Evolutionary conservation across 1,140 invertebrate genomes (phyloP).

Genomic region (Carposina sasakii): DNA sequence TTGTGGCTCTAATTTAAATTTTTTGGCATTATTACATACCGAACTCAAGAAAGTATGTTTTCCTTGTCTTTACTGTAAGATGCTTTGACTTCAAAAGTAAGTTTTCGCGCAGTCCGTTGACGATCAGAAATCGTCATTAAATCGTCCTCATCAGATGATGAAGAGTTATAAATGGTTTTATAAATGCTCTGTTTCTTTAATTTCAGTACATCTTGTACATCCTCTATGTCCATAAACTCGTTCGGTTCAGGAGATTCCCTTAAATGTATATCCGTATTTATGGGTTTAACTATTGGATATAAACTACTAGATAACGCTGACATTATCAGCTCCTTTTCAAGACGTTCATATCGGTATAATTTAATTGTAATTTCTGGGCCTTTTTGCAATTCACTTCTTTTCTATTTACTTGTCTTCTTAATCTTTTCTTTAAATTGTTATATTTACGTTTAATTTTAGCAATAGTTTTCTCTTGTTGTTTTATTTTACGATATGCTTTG

Average conservation of each 20-base stretch:
- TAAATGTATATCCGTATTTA: too few species aligned
- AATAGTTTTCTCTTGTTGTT: too few species aligned
- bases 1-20: conserved; percentile 11
- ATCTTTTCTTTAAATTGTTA: too few species aligned
- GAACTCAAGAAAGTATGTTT: conserved; percentile 20
- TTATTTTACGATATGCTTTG: too few species aligned
- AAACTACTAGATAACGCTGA: conserved; percentile 12
- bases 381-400: too few species aligned
- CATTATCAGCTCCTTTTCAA: conserved; percentile 27
- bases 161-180: conserved; percentile 23
- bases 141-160: conserved; percentile 28
- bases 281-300: conserved; percentile 15
- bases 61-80: conserved; percentile 31
- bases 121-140: conserved; percentile 24
- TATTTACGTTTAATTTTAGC: too few species aligned
- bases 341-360: conserved; percentile 27
- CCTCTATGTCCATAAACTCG: too few species aligned
- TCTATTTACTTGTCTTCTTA: too few species aligned
- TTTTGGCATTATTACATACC: conserved; percentile 9
- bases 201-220: too few species aligned
- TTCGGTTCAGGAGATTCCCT: too few species aligned
- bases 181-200: conserved; percentile 20
- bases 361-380: conserved; percentile 24
- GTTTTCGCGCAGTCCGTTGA: conserved; percentile 18
- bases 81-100: conserved; percentile 18